Evolutionary conservation across 92 coral and sea anemone species (phyloP), one percentile per base, ranked within the genome.

Genomic region (Chrysogorgia sp.): DNA sequence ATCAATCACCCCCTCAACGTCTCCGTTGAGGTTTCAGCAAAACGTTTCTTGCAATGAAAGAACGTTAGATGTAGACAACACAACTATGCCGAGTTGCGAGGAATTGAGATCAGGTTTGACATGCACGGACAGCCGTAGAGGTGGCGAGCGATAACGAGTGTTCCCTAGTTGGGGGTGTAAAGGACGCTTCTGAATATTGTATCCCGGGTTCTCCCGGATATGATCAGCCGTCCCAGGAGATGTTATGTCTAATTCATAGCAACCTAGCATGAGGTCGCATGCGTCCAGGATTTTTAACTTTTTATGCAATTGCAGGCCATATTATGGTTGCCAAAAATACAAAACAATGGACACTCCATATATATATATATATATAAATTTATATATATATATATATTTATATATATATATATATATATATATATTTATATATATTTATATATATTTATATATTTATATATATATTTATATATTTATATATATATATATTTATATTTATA

Each of bases 201-300:
- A 59, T 84, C 1, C 92, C 92, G 23, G 82, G 86, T 61, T 88
- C 92, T 43, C 92, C 92, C 1, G 92, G 92, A n/a, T 62, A 37
- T 52, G 71, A 40, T 0, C 63, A 68, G 33, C 89, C 92, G 35
- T 63, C 20, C 32, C 67, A 50, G n/a, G 84, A 85, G 29, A 71
- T 45, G 45, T 71, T 88, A 17, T 43, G 69, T 48, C 28, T n/a
- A 31, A 67, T 88, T 17, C 83, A 88, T 26, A 50, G 58, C 20
- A 49, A 26, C 47, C 60, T 88, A 1, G 43, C 60, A 49, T 24
- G 17, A 47, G 53, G 53, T 47, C 53, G 53, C 53, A 47, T 47
- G 53, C 53, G 7, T 47, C 2, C 10, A 15, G 53, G n/a, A 47
- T 47, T 47, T n/a, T 7, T 47, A 37, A 37, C 43, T 37, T n/a